Evolutionary conservation across 1,140 invertebrate genomes (phyloP), one percentile per base, ranked within the genome.

Genomic region (Cydia amplana): DNA sequence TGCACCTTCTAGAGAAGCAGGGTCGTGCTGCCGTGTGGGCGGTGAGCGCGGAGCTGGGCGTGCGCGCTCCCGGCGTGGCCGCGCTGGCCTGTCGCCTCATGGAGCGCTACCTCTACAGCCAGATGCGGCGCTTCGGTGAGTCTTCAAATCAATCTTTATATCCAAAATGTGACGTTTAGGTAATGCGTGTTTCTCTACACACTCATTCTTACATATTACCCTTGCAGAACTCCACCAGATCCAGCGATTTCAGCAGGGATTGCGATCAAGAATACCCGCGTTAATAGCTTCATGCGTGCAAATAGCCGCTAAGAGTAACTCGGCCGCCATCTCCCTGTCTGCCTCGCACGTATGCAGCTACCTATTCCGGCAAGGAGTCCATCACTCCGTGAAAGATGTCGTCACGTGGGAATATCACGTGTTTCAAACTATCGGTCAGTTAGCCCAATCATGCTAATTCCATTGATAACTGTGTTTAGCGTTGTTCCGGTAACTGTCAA

Each of bases 251-350:
- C 79, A 74, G 9, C 28, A 25, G 14, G n/a, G 25, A 20, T 16
- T 87, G 18, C 28, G 20, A 12, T 10, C 60, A 0, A 36, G 74
- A 6, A 63, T 83, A 5, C 75, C 79, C 2, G 64, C 83, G 4
- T 23, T 82, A 16, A 77, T 83, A 9, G 76, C 80, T 5, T 79
- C 81, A 4, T 85, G 84, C 72, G 72, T 82, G 0, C 78, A 78
- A 28, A 75, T 87, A 2, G 78, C 82, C 0, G 81, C 78, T 10
- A 87, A 87, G 70, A 87, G 85, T 80, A 78, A 65, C 73, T 78
- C 73, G 14, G 77, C 79, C 0, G 55, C 73, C 18, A 40, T 74
- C 2, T 14, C 55, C 28, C 51, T 81, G 7, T 78, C 23, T 2
- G 64, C 80, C 4, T 64, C 49, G 14, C 12, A 78, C 5, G 70